Base-by-base conservation (phyloP, 2,888 invertebrate genomes). In the Lepidocyrtoides sp. region DNA sequence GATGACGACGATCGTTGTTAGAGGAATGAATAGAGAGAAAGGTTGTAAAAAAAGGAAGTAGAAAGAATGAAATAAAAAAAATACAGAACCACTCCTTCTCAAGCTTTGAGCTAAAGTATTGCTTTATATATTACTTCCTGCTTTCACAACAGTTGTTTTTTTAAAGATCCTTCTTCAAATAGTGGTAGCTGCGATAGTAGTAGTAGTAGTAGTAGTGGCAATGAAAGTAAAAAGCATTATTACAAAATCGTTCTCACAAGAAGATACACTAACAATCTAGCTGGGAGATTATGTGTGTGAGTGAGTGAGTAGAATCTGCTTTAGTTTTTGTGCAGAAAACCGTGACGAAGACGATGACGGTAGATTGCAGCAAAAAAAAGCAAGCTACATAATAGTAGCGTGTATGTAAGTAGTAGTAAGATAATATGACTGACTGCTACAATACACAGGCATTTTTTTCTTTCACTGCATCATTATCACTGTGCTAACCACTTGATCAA, bases 61-160 rank as follows among this genome's bases (percentile, higher is more conserved):
- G 29, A 75, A 85, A 36, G 85, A 41, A 23, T 51, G 83, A 83
- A 83, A 79, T 79, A 57, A 79, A 79, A 57, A 57, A 14, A 8
- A 48, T n/a, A 12, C 44, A 72, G 48, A 17, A 17, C 57, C 8
- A 10, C 41, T 54, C n/a, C 51, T 51, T 77, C 69, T 2, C 41
- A 2, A 36, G 36, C 69, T n/a, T 3, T 29, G 63, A 75, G 41
- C 54, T 77, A 77, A 63, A 77, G 85, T 75, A 75, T 60, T 60
- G 51, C 63, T 86, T 86, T 77, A 60, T 77, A 29, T 63, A 44
- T 17, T 77, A 77, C 86, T 86, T 86, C 86, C 86, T 86, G 60
- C 63, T 86, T 86, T 86, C 32, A 77, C 77, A 63, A 77, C 54
- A 75, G 57, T 86, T 75, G 54, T 75, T 72, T 72, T 44, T 63